phyloP scores from a whole-genome alignment of 2,797 vertebrate genomes.

The Spondyliosoma cantharus region DNA sequence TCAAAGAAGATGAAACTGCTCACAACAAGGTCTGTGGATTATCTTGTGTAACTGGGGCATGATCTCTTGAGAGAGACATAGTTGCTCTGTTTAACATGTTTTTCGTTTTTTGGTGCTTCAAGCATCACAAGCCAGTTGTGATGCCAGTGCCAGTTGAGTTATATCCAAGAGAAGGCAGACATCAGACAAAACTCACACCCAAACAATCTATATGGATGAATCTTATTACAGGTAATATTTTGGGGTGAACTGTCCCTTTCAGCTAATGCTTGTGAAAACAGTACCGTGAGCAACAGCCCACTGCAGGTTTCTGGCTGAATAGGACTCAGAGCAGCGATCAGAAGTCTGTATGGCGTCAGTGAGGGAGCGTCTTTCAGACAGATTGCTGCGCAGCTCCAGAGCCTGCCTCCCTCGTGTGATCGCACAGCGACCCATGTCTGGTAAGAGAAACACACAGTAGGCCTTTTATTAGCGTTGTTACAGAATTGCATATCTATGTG shows the following conservation, averaged over 20 bases:
- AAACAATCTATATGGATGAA: too few relatives aligned
- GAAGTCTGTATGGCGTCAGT: constrained; percentile 81
- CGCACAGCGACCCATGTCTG: constrained; percentile 89
- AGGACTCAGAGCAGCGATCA: constrained; percentile 67
- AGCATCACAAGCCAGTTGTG: too few relatives aligned
- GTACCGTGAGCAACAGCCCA: constrained; percentile 90
- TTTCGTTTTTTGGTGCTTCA: too few relatives aligned
- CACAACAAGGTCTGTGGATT: too few relatives aligned
- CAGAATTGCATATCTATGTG: background rate
- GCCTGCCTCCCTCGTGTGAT: constrained; percentile 89
- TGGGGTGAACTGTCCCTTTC: background rate
- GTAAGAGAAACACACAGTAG: background rate
- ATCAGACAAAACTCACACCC: too few relatives aligned
- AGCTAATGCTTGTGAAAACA: background rate
- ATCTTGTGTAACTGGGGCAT: too few relatives aligned
- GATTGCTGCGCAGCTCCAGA: constrained; percentile 90
- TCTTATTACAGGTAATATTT: too few relatives aligned
- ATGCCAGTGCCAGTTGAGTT: too few relatives aligned
- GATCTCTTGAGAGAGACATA: too few relatives aligned
- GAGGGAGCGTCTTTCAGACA: constrained; percentile 88
- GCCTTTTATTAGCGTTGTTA: background rate
- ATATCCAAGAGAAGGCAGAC: too few relatives aligned
- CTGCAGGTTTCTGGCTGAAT: constrained; percentile 88
- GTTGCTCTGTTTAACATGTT: too few relatives aligned
- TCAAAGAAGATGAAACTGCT: too few relatives aligned